phyloP scores from a whole-genome alignment of 2,113 vertebrate genomes.

The Odocoileus virginianus region DNA sequence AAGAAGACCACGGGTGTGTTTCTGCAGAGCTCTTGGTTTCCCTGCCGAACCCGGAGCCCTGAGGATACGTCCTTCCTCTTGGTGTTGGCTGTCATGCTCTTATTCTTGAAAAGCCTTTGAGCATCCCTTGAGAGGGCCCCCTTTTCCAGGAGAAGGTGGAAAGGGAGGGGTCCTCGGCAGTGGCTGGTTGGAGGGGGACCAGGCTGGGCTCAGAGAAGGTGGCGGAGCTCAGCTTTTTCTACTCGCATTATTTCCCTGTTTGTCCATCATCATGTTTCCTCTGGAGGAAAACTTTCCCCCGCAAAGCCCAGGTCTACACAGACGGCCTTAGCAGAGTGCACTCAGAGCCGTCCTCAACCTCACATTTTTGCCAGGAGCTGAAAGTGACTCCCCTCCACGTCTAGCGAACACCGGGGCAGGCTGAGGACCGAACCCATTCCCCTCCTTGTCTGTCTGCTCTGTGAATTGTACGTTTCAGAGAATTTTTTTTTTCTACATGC shows the following conservation, averaged over 20 bases:
- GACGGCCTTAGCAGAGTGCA: slow-evolving; percentile 59
- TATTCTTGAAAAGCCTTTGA: not conserved
- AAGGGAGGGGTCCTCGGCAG: not conserved
- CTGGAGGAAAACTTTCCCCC: slow-evolving; percentile 46
- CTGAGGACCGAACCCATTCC: slow-evolving; percentile 45
- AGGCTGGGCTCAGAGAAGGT: not conserved
- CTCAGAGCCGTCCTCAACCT: slow-evolving; percentile 54
- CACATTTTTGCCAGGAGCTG: slow-evolving; percentile 48
- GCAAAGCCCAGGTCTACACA: slow-evolving; percentile 47
- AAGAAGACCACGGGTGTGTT: accelerated
- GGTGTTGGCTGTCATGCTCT: accelerated
- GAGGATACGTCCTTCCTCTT: too few species aligned
- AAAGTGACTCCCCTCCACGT: slow-evolving; percentile 14
- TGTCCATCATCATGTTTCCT: slow-evolving; percentile 34
- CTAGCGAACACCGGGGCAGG: slow-evolving; percentile 49
- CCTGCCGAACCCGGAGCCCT: not conserved
- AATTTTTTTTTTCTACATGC: slow-evolving; percentile 27
- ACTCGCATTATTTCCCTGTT: not conserved
- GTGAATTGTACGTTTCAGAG: slow-evolving; percentile 51
- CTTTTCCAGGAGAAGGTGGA: not conserved
- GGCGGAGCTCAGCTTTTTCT: slow-evolving; percentile 29
- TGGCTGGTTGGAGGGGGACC: not conserved
- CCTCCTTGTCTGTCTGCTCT: slow-evolving; percentile 52
- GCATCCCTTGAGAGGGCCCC: not conserved
- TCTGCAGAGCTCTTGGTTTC: not conserved